These are phyloP conservation scores for Pseudomyrmex concolor DNA, from an alignment of 1,140 invertebrate species.

Conservation along the genomic window DNA sequence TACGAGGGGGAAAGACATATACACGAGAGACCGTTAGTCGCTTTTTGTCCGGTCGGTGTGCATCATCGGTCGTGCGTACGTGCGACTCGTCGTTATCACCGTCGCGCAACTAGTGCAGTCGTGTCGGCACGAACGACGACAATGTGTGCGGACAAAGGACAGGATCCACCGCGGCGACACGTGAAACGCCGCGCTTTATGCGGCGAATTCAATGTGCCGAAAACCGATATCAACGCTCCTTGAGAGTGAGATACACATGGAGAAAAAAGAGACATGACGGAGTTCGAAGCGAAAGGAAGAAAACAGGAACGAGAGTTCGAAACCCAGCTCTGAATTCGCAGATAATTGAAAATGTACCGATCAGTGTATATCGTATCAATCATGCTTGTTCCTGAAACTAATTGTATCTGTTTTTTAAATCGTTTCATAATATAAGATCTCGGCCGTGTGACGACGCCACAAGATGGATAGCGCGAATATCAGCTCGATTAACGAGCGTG, in stretches of 20 bases:
- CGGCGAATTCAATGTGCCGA: slow-evolving; percentile 37
- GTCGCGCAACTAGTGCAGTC: slow-evolving; percentile 20
- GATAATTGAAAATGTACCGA: slow-evolving; percentile 57
- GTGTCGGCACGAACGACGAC: slow-evolving; percentile 41
- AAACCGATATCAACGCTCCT: slow-evolving; percentile 63
- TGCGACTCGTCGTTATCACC: slow-evolving; percentile 2
- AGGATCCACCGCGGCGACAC: slow-evolving; percentile 17
- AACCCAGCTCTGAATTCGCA: slow-evolving; percentile 45
- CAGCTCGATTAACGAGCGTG: too few species aligned
- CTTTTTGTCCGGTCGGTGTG: slow-evolving; percentile 10
- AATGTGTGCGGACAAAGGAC: slow-evolving; percentile 54
- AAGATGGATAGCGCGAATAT: too few species aligned
- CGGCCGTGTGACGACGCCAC: too few species aligned
- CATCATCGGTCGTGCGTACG: slow-evolving; percentile 18
- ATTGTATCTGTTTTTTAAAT: too few species aligned
- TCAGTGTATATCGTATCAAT: slow-evolving; percentile 62
- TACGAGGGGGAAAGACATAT: not conserved
- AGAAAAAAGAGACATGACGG: not conserved
- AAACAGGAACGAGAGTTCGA: slow-evolving; percentile 21
- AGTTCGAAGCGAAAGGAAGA: slow-evolving; percentile 18
- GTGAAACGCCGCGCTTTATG: slow-evolving; percentile 58
- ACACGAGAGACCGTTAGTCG: slow-evolving; percentile 7
- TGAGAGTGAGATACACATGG: not conserved
- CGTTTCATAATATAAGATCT: too few species aligned
- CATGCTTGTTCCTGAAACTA: not conserved